Percentiles rank a stretch among this genome's conserved stretches.
Evolutionary conservation across 2,797 vertebrate species (phyloP).

Genomic region (Florisuga fusca): DNA sequence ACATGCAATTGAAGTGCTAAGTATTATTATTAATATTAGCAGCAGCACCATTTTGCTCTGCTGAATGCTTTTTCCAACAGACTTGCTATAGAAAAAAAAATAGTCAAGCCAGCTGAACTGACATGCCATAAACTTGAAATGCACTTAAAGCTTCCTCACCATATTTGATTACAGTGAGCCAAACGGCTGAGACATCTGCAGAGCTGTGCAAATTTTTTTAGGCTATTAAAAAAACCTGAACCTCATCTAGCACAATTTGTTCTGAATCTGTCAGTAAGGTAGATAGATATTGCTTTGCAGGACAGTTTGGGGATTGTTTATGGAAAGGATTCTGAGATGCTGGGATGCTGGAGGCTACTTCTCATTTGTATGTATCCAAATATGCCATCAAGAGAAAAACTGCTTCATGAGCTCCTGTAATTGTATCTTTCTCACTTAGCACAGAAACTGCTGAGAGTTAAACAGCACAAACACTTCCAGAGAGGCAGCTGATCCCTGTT

Average conservation of each 20-base stretch:
- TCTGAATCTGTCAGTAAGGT: constrained; percentile 29
- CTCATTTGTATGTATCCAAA: constrained; percentile 11
- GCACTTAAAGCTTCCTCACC: constrained; percentile 13
- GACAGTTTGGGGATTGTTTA: constrained; percentile 16
- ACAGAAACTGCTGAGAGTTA: constrained; percentile 17
- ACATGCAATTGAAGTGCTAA: constrained; percentile 52
- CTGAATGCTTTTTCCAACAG: constrained; percentile 37
- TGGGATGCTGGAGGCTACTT: not conserved
- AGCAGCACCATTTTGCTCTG: constrained; percentile 29
- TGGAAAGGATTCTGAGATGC: not conserved
- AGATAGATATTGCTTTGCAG: constrained; percentile 13
- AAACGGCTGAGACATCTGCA: constrained; percentile 33
- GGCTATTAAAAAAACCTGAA: constrained; percentile 10
- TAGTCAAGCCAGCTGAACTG: constrained; percentile 18
- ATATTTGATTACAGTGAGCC: constrained; percentile 29
- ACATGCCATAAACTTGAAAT: not conserved
- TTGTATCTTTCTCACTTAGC: constrained; percentile 15
- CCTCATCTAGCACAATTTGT: not conserved
- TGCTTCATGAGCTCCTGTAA: not conserved
- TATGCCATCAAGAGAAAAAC: not conserved
- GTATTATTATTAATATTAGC: constrained; percentile 59
- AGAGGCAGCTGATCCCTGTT: not conserved
- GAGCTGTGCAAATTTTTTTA: not conserved
- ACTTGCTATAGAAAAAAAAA: constrained; percentile 5
- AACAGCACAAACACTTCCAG: not conserved